Percentiles rank a stretch among this genome's conserved stretches.
These are phyloP conservation scores for Heliocidaris tuberculata DNA, from an alignment of 35 echinoderm and acorn worm genomes.

Conservation along the genomic window DNA sequence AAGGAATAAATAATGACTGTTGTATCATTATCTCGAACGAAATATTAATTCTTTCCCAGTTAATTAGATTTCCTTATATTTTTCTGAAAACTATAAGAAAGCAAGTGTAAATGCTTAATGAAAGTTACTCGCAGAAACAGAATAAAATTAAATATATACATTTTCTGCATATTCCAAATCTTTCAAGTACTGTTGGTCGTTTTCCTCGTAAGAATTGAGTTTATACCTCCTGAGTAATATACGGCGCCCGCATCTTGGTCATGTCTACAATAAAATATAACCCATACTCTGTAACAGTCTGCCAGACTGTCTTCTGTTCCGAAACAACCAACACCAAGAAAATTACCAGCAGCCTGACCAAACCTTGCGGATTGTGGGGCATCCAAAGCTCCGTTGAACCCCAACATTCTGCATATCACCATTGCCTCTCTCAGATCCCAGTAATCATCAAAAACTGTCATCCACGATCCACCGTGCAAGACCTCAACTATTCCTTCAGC, in stretches of 20 bases:
- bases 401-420: not conserved
- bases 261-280: not conserved
- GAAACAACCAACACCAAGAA: not conserved
- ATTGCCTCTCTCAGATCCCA: not conserved
- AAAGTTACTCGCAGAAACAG: too few relatives aligned
- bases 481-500: not conserved
- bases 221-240: not conserved
- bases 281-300: not conserved
- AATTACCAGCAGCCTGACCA: not conserved
- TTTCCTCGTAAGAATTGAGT: too few relatives aligned
- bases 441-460: not conserved
- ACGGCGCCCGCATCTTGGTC: not conserved
- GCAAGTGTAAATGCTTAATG: too few relatives aligned
- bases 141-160: too few relatives aligned
- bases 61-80: too few relatives aligned
- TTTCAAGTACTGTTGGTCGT: too few relatives aligned
- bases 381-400: not conserved
- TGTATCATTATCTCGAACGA: too few relatives aligned
- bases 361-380: not conserved
- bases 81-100: too few relatives aligned
- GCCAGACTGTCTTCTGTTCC: not conserved
- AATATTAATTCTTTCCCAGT: too few relatives aligned
- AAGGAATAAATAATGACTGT: too few relatives aligned
- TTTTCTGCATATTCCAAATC: too few relatives aligned
- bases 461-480: not conserved